phyloP scores from a whole-genome alignment of 2,797 vertebrate genomes.

The Pangasius macronema region DNA sequence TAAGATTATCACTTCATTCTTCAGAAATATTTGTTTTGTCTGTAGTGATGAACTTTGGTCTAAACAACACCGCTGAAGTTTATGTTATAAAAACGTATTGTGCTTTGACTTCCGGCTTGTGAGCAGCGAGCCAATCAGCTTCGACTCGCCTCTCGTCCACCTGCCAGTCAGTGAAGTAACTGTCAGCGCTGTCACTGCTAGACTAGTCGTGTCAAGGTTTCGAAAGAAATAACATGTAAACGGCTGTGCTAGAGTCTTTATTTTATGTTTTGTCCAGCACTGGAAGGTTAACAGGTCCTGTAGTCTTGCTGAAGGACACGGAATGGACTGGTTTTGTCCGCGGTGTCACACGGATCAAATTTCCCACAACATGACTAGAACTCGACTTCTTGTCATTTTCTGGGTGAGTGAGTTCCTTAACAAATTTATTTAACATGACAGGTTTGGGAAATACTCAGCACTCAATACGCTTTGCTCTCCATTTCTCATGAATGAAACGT shows the following conservation, averaged over 20 bases:
- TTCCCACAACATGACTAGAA: constrained; percentile 50
- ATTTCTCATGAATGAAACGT: not conserved
- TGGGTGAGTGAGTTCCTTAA: constrained; percentile 64
- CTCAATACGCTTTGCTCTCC: not conserved
- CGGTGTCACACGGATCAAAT: constrained; percentile 61
- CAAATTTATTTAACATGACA: not conserved
- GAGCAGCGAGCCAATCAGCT: not conserved
- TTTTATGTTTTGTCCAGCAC: not conserved
- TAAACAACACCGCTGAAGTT: not conserved
- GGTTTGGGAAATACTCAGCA: not conserved
- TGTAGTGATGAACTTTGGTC: not conserved
- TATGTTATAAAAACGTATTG: not conserved
- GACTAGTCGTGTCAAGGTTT: not conserved
- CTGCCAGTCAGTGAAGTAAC: not conserved
- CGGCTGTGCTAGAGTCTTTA: not conserved
- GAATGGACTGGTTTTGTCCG: constrained; percentile 63
- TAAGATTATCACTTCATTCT: not conserved
- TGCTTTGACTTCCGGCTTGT: constrained; percentile 9
- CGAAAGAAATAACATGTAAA: not conserved
- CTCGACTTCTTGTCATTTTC: constrained; percentile 59
- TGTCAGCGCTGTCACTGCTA: not conserved
- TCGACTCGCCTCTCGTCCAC: not conserved
- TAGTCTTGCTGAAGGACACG: not conserved
- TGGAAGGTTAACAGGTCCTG: not conserved
- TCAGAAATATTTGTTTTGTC: not conserved